A percentile compares a stretch with the other conserved stretches of the same genome.
Conservation (phyloP, 2,113 vertebrate species). For the Anarrhichthys ocellatus region DNA sequence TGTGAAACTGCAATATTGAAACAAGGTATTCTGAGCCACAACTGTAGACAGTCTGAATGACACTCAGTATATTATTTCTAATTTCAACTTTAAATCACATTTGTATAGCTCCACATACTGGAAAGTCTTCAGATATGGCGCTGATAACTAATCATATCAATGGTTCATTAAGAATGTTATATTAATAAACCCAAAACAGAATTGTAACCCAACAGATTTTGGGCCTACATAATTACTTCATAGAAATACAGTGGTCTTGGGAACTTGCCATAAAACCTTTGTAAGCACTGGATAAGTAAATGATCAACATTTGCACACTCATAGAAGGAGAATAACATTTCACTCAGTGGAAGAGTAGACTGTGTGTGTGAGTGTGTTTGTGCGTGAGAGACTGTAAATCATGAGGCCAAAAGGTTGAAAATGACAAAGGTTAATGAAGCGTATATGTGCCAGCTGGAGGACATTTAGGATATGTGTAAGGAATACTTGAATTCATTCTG, state of each 20-base stretch:
- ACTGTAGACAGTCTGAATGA: neutral
- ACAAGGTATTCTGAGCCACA: neutral
- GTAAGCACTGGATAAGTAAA: neutral
- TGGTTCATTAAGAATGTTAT: neutral
- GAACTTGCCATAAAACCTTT: constrained; percentile 23
- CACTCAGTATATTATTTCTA: neutral
- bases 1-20: neutral
- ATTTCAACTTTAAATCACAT: neutral
- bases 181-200: neutral
- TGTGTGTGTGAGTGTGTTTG: neutral
- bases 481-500: constrained; percentile 61
- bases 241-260: neutral
- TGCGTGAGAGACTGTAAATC: constrained; percentile 42
- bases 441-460: constrained; percentile 52
- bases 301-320: constrained; percentile 1
- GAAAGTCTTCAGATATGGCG: neutral
- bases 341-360: neutral
- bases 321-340: constrained; percentile 15
- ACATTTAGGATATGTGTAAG: constrained; percentile 59
- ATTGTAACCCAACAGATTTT: neutral
- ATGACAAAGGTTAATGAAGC: constrained; percentile 83
- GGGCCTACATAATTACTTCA: neutral
- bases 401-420: constrained; percentile 72
- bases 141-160: neutral
- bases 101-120: neutral